phyloP scores from a whole-genome alignment of 1,140 invertebrate species.

The Patella vulgata region DNA sequence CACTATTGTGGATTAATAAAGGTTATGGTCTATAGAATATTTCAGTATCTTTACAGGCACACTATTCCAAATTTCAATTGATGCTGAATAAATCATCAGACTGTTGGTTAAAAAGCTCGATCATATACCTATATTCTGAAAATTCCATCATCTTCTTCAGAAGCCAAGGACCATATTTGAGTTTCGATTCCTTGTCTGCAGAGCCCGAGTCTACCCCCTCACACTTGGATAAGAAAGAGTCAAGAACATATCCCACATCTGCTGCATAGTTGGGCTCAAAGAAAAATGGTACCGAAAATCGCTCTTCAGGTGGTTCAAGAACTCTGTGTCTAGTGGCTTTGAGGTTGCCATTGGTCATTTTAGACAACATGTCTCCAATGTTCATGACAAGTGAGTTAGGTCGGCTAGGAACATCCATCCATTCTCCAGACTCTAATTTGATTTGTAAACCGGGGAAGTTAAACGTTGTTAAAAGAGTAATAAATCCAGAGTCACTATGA shows the following conservation, averaged over 20 bases:
- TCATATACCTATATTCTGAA: constrained; percentile 15
- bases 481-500: constrained; percentile 48
- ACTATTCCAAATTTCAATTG: too few relatives aligned
- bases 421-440: constrained; percentile 23
- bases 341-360: constrained; percentile 41
- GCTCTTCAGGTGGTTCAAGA: constrained; percentile 41
- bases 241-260: constrained; percentile 31
- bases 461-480: constrained; percentile 50
- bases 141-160: constrained; percentile 16
- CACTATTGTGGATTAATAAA: too few relatives aligned
- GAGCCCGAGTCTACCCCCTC: neutral
- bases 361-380: constrained; percentile 48
- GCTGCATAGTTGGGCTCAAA: constrained; percentile 40
- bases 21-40: too few relatives aligned
- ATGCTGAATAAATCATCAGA: too few relatives aligned
- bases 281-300: constrained; percentile 50
- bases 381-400: constrained; percentile 53
- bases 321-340: constrained; percentile 51
- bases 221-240: neutral
- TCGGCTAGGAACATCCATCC: constrained; percentile 37
- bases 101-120: neutral
- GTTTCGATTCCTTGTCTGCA: neutral
- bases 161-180: constrained; percentile 17
- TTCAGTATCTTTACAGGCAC: too few relatives aligned
- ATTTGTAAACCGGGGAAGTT: constrained; percentile 46